phyloP scores from a whole-genome alignment of 1,140 invertebrate genomes.

The Odontomachus brunneus region DNA sequence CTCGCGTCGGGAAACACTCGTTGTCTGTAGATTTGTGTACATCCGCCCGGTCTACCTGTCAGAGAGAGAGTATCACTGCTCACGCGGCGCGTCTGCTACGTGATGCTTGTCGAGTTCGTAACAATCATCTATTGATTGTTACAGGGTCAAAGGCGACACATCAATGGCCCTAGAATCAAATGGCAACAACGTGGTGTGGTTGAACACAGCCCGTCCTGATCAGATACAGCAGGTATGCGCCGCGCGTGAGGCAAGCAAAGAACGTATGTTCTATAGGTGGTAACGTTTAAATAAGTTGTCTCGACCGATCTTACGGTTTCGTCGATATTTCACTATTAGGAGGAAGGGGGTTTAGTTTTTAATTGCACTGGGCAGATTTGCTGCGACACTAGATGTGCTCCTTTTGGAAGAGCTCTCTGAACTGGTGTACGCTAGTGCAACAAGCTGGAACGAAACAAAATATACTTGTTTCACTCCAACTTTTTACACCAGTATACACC shows the following conservation, averaged over 20 bases:
- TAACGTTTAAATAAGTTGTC: too few species aligned
- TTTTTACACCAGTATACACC: too few species aligned
- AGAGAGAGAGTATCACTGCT: too few species aligned
- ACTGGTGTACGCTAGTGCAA: too few species aligned
- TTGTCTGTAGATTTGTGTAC: slow-evolving; percentile 24
- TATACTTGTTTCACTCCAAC: too few species aligned
- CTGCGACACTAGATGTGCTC: too few species aligned
- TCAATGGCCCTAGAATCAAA: slow-evolving; percentile 84
- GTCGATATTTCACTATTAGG: too few species aligned
- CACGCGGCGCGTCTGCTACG: not conserved
- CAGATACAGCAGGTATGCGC: slow-evolving; percentile 82
- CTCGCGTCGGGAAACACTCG: not conserved
- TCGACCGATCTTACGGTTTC: not conserved
- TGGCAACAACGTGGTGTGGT: slow-evolving; percentile 83
- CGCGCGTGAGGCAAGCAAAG: slow-evolving; percentile 48
- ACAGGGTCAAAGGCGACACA: slow-evolving; percentile 80
- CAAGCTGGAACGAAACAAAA: too few species aligned
- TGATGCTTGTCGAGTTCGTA: slow-evolving; percentile 34
- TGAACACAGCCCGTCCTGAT: slow-evolving; percentile 81
- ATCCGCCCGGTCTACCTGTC: not conserved
- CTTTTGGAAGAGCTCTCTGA: too few species aligned
- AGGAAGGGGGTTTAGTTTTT: too few species aligned
- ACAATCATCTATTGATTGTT: slow-evolving; percentile 74
- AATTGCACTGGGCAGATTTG: too few species aligned
- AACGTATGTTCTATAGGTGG: not conserved